Base-by-base conservation (phyloP, 1,140 invertebrate species). In the Leptopilina clavipes region DNA sequence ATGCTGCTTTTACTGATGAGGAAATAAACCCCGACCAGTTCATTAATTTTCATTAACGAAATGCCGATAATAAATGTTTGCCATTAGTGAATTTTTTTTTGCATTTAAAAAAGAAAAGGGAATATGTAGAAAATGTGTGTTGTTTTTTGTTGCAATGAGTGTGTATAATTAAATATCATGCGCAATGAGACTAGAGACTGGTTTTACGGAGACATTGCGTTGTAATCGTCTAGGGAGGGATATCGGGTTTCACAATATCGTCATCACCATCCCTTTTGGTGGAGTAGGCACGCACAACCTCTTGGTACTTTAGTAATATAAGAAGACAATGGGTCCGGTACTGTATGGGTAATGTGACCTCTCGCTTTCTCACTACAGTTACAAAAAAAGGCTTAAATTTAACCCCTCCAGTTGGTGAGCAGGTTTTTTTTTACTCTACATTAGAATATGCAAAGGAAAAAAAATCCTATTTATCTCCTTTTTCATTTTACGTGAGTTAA, bases 281-380 rank as follows among this genome's bases (percentile, higher is more conserved):
- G 31, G 59, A 65, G 59, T 11, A 65, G 59, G 14, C 70, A 65
- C 73, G 78, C 48, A 77, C 77, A 76, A 76, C 76, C 45, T 71
- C 80, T 86, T 82, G 77, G 43, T 82, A 78, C 78, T 83, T 85
- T 76, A 84, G 88, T 89, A 90, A 89, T 75, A 80, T 75, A 85
- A 89, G 87, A 76, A 88, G 86, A 89, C 88, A 90, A 90, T 90
- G 83, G 79, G 37, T 40, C 48, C 22, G 19, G 44, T 52, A 71
- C 48, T 40, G 37, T 40, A 70, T 25, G 59, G 70, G 87, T 85
- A 90, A 89, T 78, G 79, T 75, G 86, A 90, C 81, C 82, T 77
- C 77, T 74, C 73, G 70, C 70, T 85, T 59, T 52, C 22, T 74
- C 79, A 74, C 85, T 88, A 87, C 45, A 78, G 85, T 89, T 89